Base-by-base conservation (phyloP, 2,797 vertebrate genomes). In the Sebastolobus altivelis region DNA sequence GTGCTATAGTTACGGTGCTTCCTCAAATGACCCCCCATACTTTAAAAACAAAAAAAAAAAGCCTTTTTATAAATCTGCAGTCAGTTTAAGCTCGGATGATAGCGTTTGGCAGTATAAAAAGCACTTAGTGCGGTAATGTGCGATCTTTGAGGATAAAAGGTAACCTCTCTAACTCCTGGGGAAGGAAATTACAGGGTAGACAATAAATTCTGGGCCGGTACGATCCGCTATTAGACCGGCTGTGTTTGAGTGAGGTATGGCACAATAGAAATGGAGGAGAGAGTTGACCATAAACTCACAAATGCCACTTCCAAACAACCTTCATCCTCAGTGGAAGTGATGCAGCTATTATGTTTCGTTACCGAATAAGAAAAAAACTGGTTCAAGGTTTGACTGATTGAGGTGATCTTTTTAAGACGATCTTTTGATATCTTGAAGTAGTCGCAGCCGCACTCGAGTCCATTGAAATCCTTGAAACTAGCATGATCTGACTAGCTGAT, bases 81-180 rank as follows among this genome's bases (percentile, higher is more conserved):
- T 80, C 82, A 79, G 86, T 92, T 93, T 90, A 84, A 89, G 84
- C 81, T 77, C 54, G 72, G 85, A 86, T 88, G 81, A 92, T 82
- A 71, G 77, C 65, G 25, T 40, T 80, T 75, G 89, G 93, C 86
- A 87, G 92, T 94, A 58, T n/a, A 18, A 93, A 88, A 91, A 84
- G 89, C 93, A 94, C 93, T 94, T 93, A 93, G 83, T 25, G 27
- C 71, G 61, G 89, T 94, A 95, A 95, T 94, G 93, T 94, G 90
- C 58, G 67, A 93, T 93, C 92, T 94, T 90, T 66, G 85, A 81
- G 86, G 90, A 94, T 91, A 94, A 95, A 94, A 91, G 82, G 85
- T 92, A 93, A 94, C 94, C 95, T 92, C 88, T 93, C 89, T 81
- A 82, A 93, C 91, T 93, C 74, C 79, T 60, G 69, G 59, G 82